A percentile compares a stretch with the other conserved stretches of the same genome.
phyloP scores from a whole-genome alignment of 2,113 vertebrate genomes.

The Delphinapterus leucas region DNA sequence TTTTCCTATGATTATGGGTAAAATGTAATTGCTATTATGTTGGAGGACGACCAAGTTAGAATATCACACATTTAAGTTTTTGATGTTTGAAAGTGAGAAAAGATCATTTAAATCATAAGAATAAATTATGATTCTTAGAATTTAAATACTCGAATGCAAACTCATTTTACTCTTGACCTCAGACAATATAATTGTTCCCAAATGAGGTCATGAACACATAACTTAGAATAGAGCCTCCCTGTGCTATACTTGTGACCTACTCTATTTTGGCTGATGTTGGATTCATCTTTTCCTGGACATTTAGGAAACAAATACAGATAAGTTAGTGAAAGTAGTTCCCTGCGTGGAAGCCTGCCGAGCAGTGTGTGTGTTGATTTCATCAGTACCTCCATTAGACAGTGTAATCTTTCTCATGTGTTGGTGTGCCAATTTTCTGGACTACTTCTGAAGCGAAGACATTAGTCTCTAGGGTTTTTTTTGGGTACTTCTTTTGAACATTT shows the following conservation, averaged over 20 bases:
- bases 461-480: not conserved
- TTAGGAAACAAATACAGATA: not conserved
- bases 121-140: slow-evolving; percentile 7
- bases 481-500: not conserved
- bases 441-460: not conserved
- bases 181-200: slow-evolving; percentile 25
- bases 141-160: slow-evolving; percentile 45
- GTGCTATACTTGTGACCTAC: not conserved
- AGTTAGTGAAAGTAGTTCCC: not conserved
- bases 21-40: not conserved
- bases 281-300: not conserved
- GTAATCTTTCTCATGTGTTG: not conserved
- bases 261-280: not conserved
- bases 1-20: slow-evolving; percentile 6
- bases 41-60: not conserved
- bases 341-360: not conserved
- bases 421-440: not conserved
- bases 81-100: slow-evolving; percentile 7
- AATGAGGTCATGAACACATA: not conserved
- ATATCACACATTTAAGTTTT: not conserved
- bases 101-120: slow-evolving; percentile 13
- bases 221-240: not conserved
- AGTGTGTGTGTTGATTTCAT: not conserved
- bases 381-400: not conserved
- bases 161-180: not conserved